A percentile compares a stretch with the other conserved stretches of the same genome.
phyloP scores from a whole-genome alignment of 2,113 vertebrate genomes.

The Benitochromis conjunctus region DNA sequence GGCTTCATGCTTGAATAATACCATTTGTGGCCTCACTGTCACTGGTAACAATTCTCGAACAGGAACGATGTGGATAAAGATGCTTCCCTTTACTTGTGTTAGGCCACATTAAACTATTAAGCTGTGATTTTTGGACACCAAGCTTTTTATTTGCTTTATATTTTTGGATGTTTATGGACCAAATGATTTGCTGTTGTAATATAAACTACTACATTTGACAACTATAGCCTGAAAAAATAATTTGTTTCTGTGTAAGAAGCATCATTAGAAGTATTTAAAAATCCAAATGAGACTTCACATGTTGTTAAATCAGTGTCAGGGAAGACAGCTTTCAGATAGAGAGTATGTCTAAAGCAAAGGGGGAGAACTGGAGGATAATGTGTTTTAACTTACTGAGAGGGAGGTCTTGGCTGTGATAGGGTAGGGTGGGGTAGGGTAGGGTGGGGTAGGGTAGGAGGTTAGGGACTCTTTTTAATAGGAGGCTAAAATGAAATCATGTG shows the following conservation, averaged over 20 bases:
- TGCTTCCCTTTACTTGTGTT: background rate
- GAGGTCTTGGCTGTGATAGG: background rate
- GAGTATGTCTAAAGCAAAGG: background rate
- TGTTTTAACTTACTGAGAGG: background rate
- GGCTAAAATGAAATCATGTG: background rate
- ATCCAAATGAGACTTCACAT: background rate
- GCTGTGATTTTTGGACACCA: background rate
- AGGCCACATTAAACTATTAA: background rate
- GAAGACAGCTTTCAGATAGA: background rate
- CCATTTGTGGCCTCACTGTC: background rate
- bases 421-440: background rate
- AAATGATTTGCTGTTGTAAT: background rate
- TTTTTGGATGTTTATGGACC: background rate
- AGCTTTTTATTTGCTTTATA: background rate
- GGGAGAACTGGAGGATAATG: constrained; percentile 19
- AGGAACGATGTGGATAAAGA: background rate
- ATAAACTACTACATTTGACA: background rate
- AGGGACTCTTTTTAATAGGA: background rate
- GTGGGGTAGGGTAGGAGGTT: background rate
- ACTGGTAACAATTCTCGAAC: background rate
- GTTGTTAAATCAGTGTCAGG: background rate
- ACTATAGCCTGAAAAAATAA: background rate
- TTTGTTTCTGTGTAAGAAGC: background rate
- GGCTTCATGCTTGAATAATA: background rate
- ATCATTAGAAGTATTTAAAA: background rate